Evolutionary conservation across 1,140 invertebrate species (phyloP), one percentile per base, ranked within the genome.

Genomic region (Plodia interpunctella): DNA sequence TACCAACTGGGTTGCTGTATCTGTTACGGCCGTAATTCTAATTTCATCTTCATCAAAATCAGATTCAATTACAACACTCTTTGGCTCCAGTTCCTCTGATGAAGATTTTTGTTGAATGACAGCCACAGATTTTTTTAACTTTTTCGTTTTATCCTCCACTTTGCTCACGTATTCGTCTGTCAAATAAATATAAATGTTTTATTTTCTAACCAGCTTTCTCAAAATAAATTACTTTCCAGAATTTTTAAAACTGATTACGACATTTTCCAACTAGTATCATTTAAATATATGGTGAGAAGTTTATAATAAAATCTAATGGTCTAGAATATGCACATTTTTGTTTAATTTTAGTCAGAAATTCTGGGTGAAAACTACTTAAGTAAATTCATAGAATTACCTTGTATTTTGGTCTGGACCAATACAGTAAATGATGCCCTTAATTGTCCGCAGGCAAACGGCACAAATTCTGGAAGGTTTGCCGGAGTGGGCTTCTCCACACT

Each of bases 361-460:
- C n/a, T n/a, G n/a, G n/a, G n/a, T 28, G 9, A 28, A 28, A 28
- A 20, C 44, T 15, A 15, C 49, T 11, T 18, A 58, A 13, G 15
- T n/a, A 58, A 11, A n/a, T 25, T 8, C 9, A 9, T 32, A 32
- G 11, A 6, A 8, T 9, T 35, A 70, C 67, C 60, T 57, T 66
- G 35, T 0, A 30, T 44, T 15, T 38, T 8, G 6, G 20, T 9
- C 10, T 49, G 5, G 0, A 64, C 59, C 1, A 28, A 18, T 1
- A 75, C 35, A 8, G 19, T 19, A 51, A 75, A 72, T 6, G 65
- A 44, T 13, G 72, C 63, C 50, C 63, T 25, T 20, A 72, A 52
- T 32, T 70, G 70, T 2, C 18, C 28, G 63, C 69, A 69, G 11
- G 66, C 72, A 57, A 62, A 68, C 2, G 69, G 70, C 59, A 75